Evolutionary conservation across 2,797 vertebrate genomes (phyloP).

Genomic region (Enteromius mattozi): DNA sequence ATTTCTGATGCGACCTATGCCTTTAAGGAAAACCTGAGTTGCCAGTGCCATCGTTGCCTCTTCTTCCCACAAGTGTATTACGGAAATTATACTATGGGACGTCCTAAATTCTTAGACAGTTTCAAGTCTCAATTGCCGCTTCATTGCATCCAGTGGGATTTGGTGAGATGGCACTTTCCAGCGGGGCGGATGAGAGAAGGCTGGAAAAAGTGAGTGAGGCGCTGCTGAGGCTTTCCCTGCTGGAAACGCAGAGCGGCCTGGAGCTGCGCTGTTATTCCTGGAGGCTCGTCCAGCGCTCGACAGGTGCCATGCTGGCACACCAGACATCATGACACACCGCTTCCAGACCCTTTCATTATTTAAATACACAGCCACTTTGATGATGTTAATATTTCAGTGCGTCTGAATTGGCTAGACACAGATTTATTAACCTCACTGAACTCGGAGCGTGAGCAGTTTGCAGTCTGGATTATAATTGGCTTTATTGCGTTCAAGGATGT

Average conservation of each 20-base stretch:
- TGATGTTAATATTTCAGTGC: slow-evolving; percentile 52
- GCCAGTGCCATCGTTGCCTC: slow-evolving; percentile 26
- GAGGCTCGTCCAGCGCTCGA: background rate
- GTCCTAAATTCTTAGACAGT: slow-evolving; percentile 55
- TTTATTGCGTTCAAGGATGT: slow-evolving; percentile 43
- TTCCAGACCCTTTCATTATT: slow-evolving; percentile 53
- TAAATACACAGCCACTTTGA: slow-evolving; percentile 32
- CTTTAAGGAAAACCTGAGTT: slow-evolving; percentile 17
- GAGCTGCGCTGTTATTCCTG: slow-evolving; percentile 23
- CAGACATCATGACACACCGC: slow-evolving; percentile 26
- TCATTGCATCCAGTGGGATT: slow-evolving; percentile 63
- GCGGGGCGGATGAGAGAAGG: slow-evolving; percentile 59
- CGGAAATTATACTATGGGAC: slow-evolving; percentile 39
- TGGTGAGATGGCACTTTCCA: slow-evolving; percentile 69
- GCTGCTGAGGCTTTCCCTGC: slow-evolving; percentile 30
- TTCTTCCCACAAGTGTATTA: slow-evolving; percentile 33
- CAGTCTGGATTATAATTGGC: slow-evolving; percentile 43
- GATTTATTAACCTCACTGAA: slow-evolving; percentile 37
- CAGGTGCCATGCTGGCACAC: slow-evolving; percentile 42
- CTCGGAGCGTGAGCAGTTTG: slow-evolving; percentile 30
- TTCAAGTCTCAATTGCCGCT: slow-evolving; percentile 50
- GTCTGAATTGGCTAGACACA: slow-evolving; percentile 49
- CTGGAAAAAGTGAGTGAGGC: slow-evolving; percentile 69
- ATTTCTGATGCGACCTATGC: background rate
- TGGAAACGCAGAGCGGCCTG: slow-evolving; percentile 46